Evolutionary conservation across 1,140 invertebrate genomes (phyloP).

Genomic region (Yoshiicerus persimilis): DNA sequence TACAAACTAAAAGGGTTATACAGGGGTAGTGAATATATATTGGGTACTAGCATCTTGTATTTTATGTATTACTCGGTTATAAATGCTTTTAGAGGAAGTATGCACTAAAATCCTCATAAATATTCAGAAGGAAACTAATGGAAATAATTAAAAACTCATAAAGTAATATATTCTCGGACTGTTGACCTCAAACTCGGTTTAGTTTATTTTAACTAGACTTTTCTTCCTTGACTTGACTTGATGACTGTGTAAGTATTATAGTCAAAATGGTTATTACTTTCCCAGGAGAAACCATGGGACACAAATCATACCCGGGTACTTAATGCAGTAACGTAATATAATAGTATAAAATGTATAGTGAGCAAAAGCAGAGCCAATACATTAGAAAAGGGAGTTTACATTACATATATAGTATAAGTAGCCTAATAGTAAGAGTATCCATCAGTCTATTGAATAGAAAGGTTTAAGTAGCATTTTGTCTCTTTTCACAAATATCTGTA

Average conservation of each 20-base stretch:
- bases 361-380: too few relatives aligned
- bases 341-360: not conserved
- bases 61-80: not conserved
- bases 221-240: not conserved
- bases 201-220: not conserved
- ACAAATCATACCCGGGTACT: not conserved
- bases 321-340: not conserved
- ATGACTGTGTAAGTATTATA: not conserved
- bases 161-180: conserved; percentile 18
- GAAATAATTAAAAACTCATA: conserved; percentile 17
- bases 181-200: not conserved
- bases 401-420: not conserved
- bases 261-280: not conserved
- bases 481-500: not conserved
- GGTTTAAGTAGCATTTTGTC: not conserved
- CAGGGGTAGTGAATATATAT: not conserved
- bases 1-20: not conserved
- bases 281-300: not conserved
- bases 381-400: not conserved
- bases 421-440: not conserved
- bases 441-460: not conserved
- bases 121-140: not conserved
- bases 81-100: not conserved
- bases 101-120: not conserved
- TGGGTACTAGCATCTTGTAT: not conserved